Conservation (phyloP, 2,888 invertebrate genomes). For the Rhamnusium bicolor region DNA sequence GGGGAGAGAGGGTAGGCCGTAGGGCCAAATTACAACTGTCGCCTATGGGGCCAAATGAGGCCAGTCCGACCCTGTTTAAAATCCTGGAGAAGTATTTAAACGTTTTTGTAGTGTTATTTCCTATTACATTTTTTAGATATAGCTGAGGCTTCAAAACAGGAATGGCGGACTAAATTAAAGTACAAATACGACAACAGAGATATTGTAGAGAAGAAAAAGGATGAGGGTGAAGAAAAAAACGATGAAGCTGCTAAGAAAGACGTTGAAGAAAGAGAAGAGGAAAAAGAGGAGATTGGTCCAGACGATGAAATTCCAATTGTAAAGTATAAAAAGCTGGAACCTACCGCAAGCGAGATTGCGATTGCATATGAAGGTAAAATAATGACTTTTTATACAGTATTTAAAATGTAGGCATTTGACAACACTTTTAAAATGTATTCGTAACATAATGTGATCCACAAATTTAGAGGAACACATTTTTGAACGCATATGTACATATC, state of each 20-base stretch:
- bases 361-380: constrained; percentile 51
- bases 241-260: constrained; percentile 15
- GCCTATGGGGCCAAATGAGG: too few relatives aligned
- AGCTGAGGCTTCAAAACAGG: constrained; percentile 54
- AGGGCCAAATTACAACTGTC: too few relatives aligned
- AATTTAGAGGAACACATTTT: too few relatives aligned
- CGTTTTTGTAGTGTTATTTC: neutral
- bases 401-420: too few relatives aligned
- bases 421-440: too few relatives aligned
- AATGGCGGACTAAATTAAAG: constrained; percentile 63
- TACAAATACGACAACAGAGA: constrained; percentile 64
- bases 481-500: too few relatives aligned
- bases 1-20: too few relatives aligned
- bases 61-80: too few relatives aligned
- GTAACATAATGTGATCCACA: too few relatives aligned
- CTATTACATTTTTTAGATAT: constrained; percentile 57
- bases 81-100: too few relatives aligned
- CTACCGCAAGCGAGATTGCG: constrained; percentile 60
- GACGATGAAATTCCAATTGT: constrained; percentile 63
- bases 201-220: constrained; percentile 34
- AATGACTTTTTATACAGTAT: too few relatives aligned
- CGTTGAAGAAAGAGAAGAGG: constrained; percentile 29
- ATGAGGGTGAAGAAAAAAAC: constrained; percentile 11
- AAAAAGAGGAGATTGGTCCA: constrained; percentile 38
- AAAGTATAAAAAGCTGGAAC: constrained; percentile 63